Evolutionary conservation across 2,797 vertebrate genomes (phyloP).

Genomic region (Pogonophryne albipinna): DNA sequence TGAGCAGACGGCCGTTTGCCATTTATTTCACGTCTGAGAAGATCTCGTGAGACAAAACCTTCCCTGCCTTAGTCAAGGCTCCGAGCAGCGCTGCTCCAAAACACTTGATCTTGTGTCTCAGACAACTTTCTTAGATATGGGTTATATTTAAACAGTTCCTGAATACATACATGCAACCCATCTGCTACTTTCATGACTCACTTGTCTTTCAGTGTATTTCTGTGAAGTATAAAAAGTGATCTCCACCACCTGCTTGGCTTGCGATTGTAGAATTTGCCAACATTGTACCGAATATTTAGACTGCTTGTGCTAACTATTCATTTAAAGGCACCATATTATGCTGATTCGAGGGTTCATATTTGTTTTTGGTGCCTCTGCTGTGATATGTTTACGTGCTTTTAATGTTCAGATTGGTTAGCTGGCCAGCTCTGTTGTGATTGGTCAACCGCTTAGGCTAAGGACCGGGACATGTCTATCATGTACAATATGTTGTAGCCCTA

Average conservation of each 20-base stretch:
- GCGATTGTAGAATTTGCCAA: slow-evolving; percentile 2
- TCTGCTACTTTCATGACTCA: background rate
- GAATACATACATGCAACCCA: slow-evolving; percentile 2
- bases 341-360: too few relatives aligned
- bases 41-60: background rate
- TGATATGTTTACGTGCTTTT: too few relatives aligned
- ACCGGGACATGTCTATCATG: too few relatives aligned
- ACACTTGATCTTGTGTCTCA: background rate
- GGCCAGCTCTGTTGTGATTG: too few relatives aligned
- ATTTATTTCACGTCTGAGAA: background rate
- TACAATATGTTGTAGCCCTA: too few relatives aligned
- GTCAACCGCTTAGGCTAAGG: too few relatives aligned
- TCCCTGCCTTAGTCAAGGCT: background rate
- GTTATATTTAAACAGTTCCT: slow-evolving; percentile 7
- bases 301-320: slow-evolving; percentile 6
- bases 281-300: slow-evolving; percentile 24
- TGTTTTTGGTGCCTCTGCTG: too few relatives aligned
- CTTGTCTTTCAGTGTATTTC: background rate
- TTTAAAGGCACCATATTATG: background rate
- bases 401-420: too few relatives aligned
- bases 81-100: background rate
- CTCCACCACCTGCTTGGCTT: too few relatives aligned
- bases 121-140: background rate
- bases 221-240: slow-evolving; percentile 8
- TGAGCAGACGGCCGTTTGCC: too few relatives aligned